Base-by-base conservation (phyloP, 2,888 invertebrate species). In the Rhamnusium bicolor region DNA sequence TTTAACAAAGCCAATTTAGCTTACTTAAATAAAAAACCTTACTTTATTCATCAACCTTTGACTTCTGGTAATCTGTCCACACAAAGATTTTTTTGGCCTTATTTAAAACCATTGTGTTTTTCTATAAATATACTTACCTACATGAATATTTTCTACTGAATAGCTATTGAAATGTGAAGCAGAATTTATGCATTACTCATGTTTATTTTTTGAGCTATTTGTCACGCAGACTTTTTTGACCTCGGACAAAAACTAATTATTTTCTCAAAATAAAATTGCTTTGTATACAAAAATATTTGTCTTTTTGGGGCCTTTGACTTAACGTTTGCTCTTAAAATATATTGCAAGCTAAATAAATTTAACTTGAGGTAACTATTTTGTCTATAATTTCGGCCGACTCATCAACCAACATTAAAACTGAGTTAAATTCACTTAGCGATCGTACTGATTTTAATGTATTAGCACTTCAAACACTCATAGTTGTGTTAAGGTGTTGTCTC, bases 241-340 rank as follows among this genome's bases (percentile, higher is more conserved):
- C 54, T 56, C 54, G n/a, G 27, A 56, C 54, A 14, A 56, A 56
- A 27, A 27, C 54, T 24, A n/a, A 40, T 40, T 40, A n/a, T 40
- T 24, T 6, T 24, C 3, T 27, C 3, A 27, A 56, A 56, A 56
- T 56, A 56, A 56, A 56, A 14, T 7, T 12, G 14, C 40, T 53
- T n/a, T 54, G 54, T 56, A 16, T 27, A 56, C 54, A 56, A 27
- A 56, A 27, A 27, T 56, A 27, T 56, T 56, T 14, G 10, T 16
- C 2, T 12, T 2, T 56, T 56, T 27, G 27, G 27, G 40, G 40
- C 40, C 40, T 40, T 40, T 40, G 40, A 40, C 40, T 40, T n/a
- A 40, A 24, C 12, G 4, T 40, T 40, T n/a, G n/a, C 3, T 40
- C 12, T n/a, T 40, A 10, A 40, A 40, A 40, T n/a, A n/a, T 4